These are phyloP conservation scores for Drosophila algonquin DNA, from an alignment of 2,888 invertebrate species.

Conservation along the genomic window DNA sequence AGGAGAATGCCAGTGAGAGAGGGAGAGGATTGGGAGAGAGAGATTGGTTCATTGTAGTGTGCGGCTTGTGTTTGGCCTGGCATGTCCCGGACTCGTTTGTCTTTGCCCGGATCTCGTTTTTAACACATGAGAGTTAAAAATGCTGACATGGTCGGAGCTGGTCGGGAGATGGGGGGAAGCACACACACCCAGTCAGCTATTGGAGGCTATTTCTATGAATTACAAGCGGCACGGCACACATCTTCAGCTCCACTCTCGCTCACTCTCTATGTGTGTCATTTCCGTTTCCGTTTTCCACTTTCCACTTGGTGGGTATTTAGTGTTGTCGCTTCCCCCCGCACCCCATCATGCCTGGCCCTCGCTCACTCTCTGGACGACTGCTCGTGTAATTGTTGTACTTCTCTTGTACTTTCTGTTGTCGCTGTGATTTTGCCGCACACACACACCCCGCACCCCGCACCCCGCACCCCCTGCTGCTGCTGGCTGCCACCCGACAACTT, in stretches of 20 bases:
- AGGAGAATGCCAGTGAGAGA: not conserved
- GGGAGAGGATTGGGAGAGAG: constrained; percentile 3
- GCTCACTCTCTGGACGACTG: not conserved
- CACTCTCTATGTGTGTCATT: constrained; percentile 69
- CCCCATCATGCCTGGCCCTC: not conserved
- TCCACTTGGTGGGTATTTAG: constrained; percentile 78
- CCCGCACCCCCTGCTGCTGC: not conserved
- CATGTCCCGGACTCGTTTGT: constrained; percentile 55
- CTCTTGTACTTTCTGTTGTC: constrained; percentile 76
- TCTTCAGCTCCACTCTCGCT: constrained; percentile 18
- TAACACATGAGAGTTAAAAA: constrained; percentile 66
- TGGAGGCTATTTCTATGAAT: constrained; percentile 58
- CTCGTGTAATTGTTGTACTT: constrained; percentile 72
- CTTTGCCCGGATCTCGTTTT: constrained; percentile 64
- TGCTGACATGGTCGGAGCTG: constrained; percentile 65
- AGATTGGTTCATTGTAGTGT: constrained; percentile 39
- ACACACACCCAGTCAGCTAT: not conserved
- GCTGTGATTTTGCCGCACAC: constrained; percentile 62
- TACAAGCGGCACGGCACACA: constrained; percentile 59
- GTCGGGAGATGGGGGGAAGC: not conserved
- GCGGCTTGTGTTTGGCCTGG: constrained; percentile 37
- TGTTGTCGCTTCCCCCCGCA: constrained; percentile 34
- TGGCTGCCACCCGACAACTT: not conserved
- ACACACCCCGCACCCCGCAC: not conserved
- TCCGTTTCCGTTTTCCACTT: constrained; percentile 75